Conservation (phyloP, 2,113 vertebrate genomes). For the Actenoides hombroni region DNA sequence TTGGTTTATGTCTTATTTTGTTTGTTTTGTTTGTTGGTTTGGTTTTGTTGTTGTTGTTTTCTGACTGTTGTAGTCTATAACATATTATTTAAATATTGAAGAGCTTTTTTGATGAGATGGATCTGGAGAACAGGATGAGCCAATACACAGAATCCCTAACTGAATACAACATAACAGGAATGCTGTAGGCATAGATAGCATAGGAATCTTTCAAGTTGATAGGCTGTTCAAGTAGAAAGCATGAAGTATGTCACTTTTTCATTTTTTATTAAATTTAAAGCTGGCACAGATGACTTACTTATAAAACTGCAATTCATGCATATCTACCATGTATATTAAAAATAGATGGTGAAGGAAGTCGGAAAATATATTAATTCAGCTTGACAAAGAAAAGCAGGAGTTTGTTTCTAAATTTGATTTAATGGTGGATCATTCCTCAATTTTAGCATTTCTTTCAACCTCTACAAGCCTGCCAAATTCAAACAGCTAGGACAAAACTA, state of each 20-base stretch:
- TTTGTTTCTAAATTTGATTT: background rate
- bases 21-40: no score
- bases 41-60: background rate
- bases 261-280: background rate
- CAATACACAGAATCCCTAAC: background rate
- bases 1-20: background rate
- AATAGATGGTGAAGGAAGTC: background rate
- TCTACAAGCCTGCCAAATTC: background rate
- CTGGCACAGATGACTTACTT: background rate
- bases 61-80: background rate
- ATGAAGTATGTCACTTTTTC: background rate
- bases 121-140: background rate
- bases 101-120: background rate
- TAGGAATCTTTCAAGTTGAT: background rate
- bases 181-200: background rate
- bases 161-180: background rate
- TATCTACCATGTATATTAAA: background rate
- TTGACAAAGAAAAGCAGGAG: background rate
- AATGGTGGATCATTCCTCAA: background rate
- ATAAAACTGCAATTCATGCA: background rate
- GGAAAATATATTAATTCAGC: background rate
- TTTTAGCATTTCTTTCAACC: background rate
- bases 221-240: background rate
- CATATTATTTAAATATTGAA: background rate
- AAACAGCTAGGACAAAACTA: constrained; percentile 5